These are phyloP conservation scores for Catocala nupta DNA, from an alignment of 2,888 invertebrate species.

Conservation along the genomic window DNA sequence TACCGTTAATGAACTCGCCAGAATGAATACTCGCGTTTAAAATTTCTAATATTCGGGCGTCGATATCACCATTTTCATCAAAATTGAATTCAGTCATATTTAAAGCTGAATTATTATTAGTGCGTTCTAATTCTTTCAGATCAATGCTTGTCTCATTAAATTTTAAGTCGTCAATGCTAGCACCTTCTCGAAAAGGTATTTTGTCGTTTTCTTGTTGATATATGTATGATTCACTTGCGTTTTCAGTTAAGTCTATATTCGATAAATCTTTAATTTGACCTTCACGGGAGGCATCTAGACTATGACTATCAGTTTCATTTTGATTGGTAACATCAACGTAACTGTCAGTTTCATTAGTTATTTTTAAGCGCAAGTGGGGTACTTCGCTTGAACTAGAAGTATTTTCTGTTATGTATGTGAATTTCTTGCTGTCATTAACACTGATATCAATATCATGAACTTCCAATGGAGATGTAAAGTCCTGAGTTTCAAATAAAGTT, in stretches of 20 bases:
- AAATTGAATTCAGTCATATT: background rate
- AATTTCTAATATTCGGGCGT: background rate
- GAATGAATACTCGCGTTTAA: background rate
- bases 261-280: background rate
- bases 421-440: constrained; percentile 1
- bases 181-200: no score
- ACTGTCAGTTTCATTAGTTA: background rate
- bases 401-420: background rate
- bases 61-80: background rate
- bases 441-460: constrained; percentile 29
- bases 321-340: background rate
- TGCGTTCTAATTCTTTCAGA: no score
- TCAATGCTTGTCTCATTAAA: no score
- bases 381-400: background rate
- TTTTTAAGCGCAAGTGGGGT: background rate
- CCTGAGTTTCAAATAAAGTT: constrained; percentile 39
- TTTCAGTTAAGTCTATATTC: background rate
- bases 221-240: no score
- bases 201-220: no score
- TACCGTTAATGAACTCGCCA: background rate
- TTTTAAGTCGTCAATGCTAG: no score
- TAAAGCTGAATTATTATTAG: no score
- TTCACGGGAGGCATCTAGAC: background rate
- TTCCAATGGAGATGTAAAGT: constrained; percentile 31
- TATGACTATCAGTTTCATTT: background rate